Evolutionary conservation across 2,113 vertebrate genomes (phyloP).

Genomic region (Columba livia): DNA sequence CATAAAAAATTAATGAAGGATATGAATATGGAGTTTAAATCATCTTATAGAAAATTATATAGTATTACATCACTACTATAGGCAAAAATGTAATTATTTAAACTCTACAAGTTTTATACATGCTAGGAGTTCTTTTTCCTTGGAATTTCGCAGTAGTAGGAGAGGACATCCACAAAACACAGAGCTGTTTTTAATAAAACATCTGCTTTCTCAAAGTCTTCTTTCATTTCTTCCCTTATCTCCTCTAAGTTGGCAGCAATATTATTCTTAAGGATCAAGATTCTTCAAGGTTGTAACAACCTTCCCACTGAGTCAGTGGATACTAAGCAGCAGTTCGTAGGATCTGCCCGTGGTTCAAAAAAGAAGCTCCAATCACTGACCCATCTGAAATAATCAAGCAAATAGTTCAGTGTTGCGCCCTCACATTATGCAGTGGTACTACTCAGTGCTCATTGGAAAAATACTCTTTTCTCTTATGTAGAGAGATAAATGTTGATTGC

Average conservation of each 20-base stretch:
- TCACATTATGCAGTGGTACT: background rate
- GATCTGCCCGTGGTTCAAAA: background rate
- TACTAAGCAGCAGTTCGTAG: background rate
- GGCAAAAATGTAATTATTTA: background rate
- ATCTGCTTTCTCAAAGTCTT: background rate
- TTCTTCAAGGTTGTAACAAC: background rate
- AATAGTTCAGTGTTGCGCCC: background rate
- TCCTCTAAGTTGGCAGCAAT: background rate
- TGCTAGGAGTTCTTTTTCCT: background rate
- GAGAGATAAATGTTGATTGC: background rate
- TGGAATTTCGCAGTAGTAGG: background rate
- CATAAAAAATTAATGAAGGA: background rate
- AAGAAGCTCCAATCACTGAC: background rate
- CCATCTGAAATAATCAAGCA: constrained; percentile 25
- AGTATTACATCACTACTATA: background rate
- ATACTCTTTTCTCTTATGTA: background rate
- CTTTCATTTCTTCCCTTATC: background rate
- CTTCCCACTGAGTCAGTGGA: background rate
- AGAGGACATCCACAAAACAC: background rate
- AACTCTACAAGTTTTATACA: background rate
- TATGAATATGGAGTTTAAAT: background rate
- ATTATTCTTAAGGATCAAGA: background rate
- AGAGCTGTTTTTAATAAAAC: background rate
- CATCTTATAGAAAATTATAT: background rate
- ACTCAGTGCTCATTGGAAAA: background rate